Conservation (phyloP, 2,797 vertebrate genomes). For the Limnodromus scolopaceus region DNA sequence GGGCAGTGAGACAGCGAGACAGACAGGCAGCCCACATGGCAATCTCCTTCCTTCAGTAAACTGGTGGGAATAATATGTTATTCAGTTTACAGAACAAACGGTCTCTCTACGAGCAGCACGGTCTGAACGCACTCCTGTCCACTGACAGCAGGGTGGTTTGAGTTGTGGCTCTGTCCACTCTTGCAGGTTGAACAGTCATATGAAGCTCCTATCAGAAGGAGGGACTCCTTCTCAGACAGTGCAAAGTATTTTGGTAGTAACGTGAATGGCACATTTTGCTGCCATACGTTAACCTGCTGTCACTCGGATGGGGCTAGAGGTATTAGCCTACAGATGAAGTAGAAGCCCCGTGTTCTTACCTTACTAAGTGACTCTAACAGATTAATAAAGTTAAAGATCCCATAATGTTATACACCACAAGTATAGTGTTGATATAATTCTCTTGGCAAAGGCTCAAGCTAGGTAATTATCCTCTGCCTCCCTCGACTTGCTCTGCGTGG, state of each 20-base stretch:
- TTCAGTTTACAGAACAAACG: neutral
- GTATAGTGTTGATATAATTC: neutral
- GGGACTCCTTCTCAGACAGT: neutral
- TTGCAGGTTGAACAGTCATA: neutral
- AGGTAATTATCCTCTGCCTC: neutral
- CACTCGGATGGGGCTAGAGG: neutral
- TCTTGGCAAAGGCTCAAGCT: neutral
- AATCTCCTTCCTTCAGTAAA: neutral
- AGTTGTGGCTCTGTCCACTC: neutral
- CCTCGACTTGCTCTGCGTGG: fast-evolving
- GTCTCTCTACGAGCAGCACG: neutral
- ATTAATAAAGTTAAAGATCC: neutral
- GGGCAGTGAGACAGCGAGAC: neutral
- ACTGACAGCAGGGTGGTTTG: neutral
- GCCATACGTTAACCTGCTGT: neutral
- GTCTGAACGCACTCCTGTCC: neutral
- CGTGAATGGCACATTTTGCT: neutral
- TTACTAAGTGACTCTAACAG: neutral
- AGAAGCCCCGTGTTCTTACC: neutral
- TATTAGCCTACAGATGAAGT: neutral
- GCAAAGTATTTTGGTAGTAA: neutral
- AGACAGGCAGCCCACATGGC: neutral
- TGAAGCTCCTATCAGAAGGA: neutral
- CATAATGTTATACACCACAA: neutral
- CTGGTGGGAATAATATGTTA: no score